These are phyloP conservation scores for Cerastis leucographa DNA, from an alignment of 2,888 invertebrate species.

Conservation along the genomic window DNA sequence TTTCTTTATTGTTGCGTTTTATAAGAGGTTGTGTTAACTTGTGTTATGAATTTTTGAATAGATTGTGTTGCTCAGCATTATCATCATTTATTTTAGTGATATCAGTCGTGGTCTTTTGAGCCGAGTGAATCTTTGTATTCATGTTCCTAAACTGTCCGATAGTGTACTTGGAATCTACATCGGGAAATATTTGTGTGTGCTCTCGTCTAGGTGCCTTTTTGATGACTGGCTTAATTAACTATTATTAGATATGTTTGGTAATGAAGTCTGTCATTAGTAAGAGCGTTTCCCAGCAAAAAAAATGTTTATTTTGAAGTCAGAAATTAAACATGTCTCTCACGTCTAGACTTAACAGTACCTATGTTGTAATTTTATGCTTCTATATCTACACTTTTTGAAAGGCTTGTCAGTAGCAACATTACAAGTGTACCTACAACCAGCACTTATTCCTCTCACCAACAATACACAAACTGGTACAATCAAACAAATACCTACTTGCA, in stretches of 20 bases:
- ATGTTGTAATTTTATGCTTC: neutral
- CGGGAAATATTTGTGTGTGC: neutral
- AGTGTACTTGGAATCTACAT: neutral
- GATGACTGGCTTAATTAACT: neutral
- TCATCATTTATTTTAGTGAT: neutral
- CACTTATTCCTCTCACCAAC: constrained; percentile 15
- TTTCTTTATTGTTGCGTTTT: constrained; percentile 32
- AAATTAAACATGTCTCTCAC: neutral
- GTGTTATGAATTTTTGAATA: constrained; percentile 18
- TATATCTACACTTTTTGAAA: constrained; percentile 2
- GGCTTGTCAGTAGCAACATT: constrained; percentile 14
- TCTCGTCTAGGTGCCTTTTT: neutral
- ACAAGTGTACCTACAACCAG: constrained; percentile 4
- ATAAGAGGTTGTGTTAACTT: constrained; percentile 7
- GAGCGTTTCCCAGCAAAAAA: neutral
- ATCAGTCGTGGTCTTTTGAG: neutral
- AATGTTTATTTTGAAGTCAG: neutral
- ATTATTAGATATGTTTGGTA: neutral
- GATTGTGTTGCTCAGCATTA: neutral
- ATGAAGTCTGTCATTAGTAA: neutral
- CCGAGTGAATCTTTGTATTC: neutral
- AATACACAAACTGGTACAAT: constrained; percentile 9
- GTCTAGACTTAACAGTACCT: constrained; percentile 11
- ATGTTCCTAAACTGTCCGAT: neutral
- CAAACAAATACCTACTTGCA: neutral